Percentiles rank a stretch among this genome's conserved stretches.
phyloP scores from a whole-genome alignment of 2,888 invertebrate genomes.

The Cataglyphis rosenhaueri region DNA sequence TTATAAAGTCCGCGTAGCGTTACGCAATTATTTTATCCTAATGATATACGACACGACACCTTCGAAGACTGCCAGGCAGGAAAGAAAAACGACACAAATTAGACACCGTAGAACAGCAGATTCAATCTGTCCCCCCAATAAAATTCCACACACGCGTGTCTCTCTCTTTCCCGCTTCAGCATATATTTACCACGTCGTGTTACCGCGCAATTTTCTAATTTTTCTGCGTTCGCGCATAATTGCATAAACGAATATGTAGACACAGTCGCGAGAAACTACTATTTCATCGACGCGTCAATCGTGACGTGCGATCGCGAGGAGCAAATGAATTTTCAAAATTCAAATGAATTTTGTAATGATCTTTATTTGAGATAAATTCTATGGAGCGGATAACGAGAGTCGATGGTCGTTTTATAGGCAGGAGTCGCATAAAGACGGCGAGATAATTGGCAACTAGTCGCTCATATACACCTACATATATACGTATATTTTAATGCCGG shows the following conservation, averaged over 20 bases:
- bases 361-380: slow-evolving; percentile 22
- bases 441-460: slow-evolving; percentile 37
- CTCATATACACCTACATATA: background rate
- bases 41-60: slow-evolving; percentile 38
- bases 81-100: slow-evolving; percentile 22
- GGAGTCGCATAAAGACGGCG: background rate
- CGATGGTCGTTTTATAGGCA: background rate
- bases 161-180: background rate
- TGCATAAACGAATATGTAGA: background rate
- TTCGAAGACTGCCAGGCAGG: background rate
- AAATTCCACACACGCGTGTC: background rate
- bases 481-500: slow-evolving; percentile 17
- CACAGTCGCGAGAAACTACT: slow-evolving; percentile 1
- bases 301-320: slow-evolving; percentile 7
- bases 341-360: slow-evolving; percentile 34
- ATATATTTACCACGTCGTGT: background rate
- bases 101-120: background rate
- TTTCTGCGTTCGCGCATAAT: slow-evolving; percentile 8
- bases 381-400: background rate
- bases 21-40: slow-evolving; percentile 44
- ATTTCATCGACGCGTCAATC: slow-evolving; percentile 23
- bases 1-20: slow-evolving; percentile 9
- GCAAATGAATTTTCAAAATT: background rate
- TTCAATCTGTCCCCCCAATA: background rate
- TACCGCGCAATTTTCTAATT: background rate